A percentile compares a stretch with the other conserved stretches of the same genome.
phyloP scores from a whole-genome alignment of 2,113 vertebrate genomes.

The Cebus imitator region DNA sequence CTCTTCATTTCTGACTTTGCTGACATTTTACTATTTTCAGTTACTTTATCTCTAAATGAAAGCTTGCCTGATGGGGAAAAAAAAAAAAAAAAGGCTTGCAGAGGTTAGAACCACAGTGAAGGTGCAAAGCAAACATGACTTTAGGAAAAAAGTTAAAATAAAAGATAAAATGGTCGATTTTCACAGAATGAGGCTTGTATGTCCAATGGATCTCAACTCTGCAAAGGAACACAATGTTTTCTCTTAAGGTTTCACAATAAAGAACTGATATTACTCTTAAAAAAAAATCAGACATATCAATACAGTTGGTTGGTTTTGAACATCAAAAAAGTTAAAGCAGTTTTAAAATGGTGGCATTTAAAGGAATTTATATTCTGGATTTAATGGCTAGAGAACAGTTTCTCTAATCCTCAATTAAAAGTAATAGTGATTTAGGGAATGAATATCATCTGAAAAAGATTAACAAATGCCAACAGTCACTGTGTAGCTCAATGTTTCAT shows the following conservation, averaged over 20 bases:
- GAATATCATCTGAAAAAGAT: slow-evolving; percentile 20
- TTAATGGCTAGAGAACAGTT: not conserved
- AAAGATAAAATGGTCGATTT: slow-evolving; percentile 69
- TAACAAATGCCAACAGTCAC: not conserved
- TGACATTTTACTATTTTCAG: slow-evolving; percentile 74
- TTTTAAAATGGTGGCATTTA: slow-evolving; percentile 22
- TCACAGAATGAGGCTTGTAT: slow-evolving; percentile 68
- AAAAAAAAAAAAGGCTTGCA: slow-evolving; percentile 54
- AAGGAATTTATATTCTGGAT: not conserved
- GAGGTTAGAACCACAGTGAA: slow-evolving; percentile 64
- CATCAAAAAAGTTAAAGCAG: slow-evolving; percentile 58
- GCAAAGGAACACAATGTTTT: slow-evolving; percentile 61
- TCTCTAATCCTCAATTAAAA: slow-evolving; percentile 35
- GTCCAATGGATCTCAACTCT: slow-evolving; percentile 55
- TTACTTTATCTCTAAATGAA: slow-evolving; percentile 62
- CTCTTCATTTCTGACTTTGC: slow-evolving; percentile 36
- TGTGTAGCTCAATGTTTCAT: not conserved
- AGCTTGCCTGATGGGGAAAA: slow-evolving; percentile 16
- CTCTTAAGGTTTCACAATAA: slow-evolving; percentile 70
- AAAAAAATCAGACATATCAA: slow-evolving; percentile 64
- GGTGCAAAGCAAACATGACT: slow-evolving; percentile 67
- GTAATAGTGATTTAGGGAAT: slow-evolving; percentile 31
- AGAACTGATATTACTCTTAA: slow-evolving; percentile 65
- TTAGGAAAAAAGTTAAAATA: slow-evolving; percentile 53
- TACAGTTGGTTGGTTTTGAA: slow-evolving; percentile 63